These are phyloP conservation scores for Acanthaster planci DNA, from an alignment of 35 echinoderm and acorn worm genomes.

Conservation along the genomic window DNA sequence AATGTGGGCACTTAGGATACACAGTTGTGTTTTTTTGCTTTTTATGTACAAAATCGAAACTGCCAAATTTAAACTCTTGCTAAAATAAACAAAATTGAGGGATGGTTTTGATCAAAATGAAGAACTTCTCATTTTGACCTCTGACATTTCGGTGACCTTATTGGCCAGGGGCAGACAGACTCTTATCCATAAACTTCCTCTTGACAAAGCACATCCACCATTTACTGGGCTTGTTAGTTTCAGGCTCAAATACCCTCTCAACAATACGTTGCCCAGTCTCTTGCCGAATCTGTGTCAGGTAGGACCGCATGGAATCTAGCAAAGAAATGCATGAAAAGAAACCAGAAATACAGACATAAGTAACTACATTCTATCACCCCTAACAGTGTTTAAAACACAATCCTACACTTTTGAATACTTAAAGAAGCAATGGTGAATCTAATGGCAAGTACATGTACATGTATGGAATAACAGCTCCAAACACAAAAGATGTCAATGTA, in stretches of 20 bases:
- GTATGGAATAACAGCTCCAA: no score
- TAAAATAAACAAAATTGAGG: no score
- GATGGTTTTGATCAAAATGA: no score
- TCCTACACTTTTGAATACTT: background rate
- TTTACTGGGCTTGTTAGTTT: constrained; percentile 84
- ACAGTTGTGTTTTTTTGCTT: no score
- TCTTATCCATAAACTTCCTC: constrained; percentile 99
- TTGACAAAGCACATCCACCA: constrained; percentile 99
- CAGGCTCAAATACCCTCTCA: constrained; percentile 84
- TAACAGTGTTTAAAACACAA: background rate
- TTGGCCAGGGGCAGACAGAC: constrained; percentile 75
- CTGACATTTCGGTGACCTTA: constrained; percentile 22
- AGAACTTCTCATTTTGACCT: background rate
- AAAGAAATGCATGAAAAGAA: background rate
- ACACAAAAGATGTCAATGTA: no score
- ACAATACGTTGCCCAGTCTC: constrained; percentile 75
- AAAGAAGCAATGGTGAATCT: no score
- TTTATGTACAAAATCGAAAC: no score
- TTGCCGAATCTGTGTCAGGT: constrained; percentile 84
- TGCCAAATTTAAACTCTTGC: no score
- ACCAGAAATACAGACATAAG: background rate
- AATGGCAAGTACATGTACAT: no score
- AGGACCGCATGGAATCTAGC: constrained; percentile 75
- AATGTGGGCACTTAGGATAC: no score
- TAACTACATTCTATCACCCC: background rate